These are phyloP conservation scores for Orthonyx spaldingii DNA, from an alignment of 2,113 vertebrate species.

Conservation along the genomic window DNA sequence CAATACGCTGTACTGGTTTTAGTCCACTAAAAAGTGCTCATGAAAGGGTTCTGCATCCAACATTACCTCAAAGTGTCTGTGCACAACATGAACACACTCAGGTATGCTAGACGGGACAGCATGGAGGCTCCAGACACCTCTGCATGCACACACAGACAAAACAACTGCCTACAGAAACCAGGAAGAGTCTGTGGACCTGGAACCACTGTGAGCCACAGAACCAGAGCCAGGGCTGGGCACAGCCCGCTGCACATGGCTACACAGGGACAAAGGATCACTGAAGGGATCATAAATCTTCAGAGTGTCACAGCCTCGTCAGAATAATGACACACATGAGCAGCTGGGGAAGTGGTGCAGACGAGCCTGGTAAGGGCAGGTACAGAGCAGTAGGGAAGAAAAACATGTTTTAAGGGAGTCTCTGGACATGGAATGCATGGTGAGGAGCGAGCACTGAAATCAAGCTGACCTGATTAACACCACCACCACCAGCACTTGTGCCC, in stretches of 20 bases:
- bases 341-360: neutral
- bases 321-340: neutral
- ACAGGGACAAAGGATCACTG: neutral
- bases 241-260: neutral
- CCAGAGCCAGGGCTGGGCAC: neutral
- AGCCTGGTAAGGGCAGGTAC: neutral
- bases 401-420: neutral
- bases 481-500: neutral
- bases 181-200: rapidly evolving
- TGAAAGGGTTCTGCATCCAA: neutral
- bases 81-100: neutral
- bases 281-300: rapidly evolving
- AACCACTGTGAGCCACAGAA: rapidly evolving
- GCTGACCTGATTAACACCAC: rapidly evolving
- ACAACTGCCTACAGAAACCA: rapidly evolving
- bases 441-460: neutral
- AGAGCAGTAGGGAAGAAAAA: neutral
- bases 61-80: neutral
- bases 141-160: neutral
- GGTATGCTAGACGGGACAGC: neutral
- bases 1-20: neutral
- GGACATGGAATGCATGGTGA: rapidly evolving
- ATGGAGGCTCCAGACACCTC: neutral
- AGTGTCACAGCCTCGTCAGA: neutral
- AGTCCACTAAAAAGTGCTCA: neutral